These are phyloP conservation scores for Stenurella melanura DNA, from an alignment of 2,888 invertebrate genomes.

Conservation along the genomic window DNA sequence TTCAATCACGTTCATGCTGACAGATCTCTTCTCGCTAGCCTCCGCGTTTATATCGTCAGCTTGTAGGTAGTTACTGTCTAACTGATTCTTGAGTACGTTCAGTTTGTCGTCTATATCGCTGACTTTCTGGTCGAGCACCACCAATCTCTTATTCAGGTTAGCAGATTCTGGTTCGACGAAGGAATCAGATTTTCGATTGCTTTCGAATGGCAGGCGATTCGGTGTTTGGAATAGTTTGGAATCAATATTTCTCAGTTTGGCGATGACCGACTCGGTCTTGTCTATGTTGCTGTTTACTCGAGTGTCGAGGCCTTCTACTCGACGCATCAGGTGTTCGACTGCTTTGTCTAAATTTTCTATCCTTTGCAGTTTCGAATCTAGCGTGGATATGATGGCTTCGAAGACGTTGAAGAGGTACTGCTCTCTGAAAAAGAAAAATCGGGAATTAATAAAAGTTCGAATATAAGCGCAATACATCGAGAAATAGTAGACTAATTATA, in stretches of 20 bases:
- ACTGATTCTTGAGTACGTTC: constrained; percentile 86
- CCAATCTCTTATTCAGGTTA: constrained; percentile 80
- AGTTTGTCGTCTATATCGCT: constrained; percentile 88
- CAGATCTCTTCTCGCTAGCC: constrained; percentile 90
- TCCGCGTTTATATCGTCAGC: constrained; percentile 89
- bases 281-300: constrained; percentile 89
- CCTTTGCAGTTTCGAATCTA: constrained; percentile 90
- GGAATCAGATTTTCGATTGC: constrained; percentile 59
- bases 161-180: constrained; percentile 69
- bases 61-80: constrained; percentile 87
- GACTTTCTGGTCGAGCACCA: constrained; percentile 88
- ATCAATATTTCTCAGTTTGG: constrained; percentile 85
- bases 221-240: constrained; percentile 81
- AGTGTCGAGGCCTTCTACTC: constrained; percentile 88
- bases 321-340: constrained; percentile 89
- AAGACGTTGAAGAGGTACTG: constrained; percentile 92
- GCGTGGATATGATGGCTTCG: constrained; percentile 91
- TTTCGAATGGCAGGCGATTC: constrained; percentile 55
- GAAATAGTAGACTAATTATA: no score
- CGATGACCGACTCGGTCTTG: constrained; percentile 89
- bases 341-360: constrained; percentile 92
- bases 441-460: no score
- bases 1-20: constrained; percentile 88
- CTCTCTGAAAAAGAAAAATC: constrained; percentile 79
- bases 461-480: no score